Evolutionary conservation across 2,113 vertebrate species (phyloP).

Genomic region (Channa maculata): DNA sequence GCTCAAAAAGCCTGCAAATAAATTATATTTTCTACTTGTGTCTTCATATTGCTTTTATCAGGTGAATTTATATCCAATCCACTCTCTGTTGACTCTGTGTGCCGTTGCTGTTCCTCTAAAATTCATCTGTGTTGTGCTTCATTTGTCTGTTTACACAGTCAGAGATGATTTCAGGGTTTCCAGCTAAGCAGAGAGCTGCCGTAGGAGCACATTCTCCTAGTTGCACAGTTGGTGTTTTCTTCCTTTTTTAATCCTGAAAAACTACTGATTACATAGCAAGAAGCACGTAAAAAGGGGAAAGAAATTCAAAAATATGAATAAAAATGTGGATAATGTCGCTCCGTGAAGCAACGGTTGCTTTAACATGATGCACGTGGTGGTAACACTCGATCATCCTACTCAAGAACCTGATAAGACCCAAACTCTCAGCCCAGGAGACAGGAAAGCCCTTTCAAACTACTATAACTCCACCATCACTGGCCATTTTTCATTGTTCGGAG

Average conservation of each 20-base stretch:
- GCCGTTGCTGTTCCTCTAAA: neutral
- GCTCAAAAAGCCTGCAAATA: no score
- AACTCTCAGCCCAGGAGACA: slow-evolving; percentile 16
- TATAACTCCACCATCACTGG: slow-evolving; percentile 3
- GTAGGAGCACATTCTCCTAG: neutral
- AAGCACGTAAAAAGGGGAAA: no score
- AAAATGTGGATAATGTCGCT: no score
- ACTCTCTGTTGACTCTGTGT: neutral
- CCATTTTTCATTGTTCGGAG: slow-evolving; percentile 20
- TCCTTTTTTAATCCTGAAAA: neutral
- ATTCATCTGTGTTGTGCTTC: neutral
- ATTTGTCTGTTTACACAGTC: neutral
- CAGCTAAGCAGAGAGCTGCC: neutral
- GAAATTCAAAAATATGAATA: no score
- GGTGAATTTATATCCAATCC: no score
- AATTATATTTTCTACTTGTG: neutral
- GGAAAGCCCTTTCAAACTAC: slow-evolving; percentile 40
- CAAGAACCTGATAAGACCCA: neutral
- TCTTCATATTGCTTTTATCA: no score
- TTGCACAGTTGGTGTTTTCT: neutral
- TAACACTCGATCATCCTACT: no score
- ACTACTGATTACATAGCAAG: no score
- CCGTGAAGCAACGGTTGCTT: no score
- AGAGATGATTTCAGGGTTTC: neutral
- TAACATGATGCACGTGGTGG: neutral